Evolutionary conservation across 2,113 vertebrate species (phyloP).

Genomic region (Oplegnathus fasciatus): DNA sequence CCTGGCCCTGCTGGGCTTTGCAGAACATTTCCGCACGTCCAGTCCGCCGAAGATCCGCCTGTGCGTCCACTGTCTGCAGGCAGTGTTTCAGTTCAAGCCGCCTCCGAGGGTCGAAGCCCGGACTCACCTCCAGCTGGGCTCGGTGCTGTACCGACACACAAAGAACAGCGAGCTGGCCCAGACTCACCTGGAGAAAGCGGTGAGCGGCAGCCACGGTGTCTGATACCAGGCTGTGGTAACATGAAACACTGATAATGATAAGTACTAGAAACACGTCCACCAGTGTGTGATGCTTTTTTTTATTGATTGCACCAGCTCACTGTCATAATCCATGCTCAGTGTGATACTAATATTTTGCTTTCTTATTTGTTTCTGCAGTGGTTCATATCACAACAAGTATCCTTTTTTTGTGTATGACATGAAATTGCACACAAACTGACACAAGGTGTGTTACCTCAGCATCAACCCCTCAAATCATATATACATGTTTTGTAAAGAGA

Average conservation of each 20-base stretch:
- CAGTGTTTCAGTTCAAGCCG: constrained; percentile 94
- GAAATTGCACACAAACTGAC: not conserved
- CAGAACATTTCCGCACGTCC: constrained; percentile 93
- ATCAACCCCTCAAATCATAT: not conserved
- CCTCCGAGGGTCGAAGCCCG: constrained; percentile 92
- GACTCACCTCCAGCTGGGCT: constrained; percentile 93
- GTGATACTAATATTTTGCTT: not conserved
- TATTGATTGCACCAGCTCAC: not conserved
- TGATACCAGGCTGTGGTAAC: not conserved
- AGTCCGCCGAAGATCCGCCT: constrained; percentile 93
- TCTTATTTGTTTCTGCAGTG: constrained; percentile 83
- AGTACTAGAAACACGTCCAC: not conserved
- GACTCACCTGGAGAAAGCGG: constrained; percentile 93
- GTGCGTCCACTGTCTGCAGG: constrained; percentile 94
- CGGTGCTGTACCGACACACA: constrained; percentile 94
- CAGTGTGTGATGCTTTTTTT: not conserved
- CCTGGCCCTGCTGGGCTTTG: constrained; percentile 91
- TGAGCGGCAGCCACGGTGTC: constrained; percentile 72
- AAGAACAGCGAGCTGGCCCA: constrained; percentile 94
- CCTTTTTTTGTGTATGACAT: constrained; percentile 83
- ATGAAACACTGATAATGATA: not conserved
- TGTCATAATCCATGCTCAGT: not conserved
- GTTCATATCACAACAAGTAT: constrained; percentile 95
- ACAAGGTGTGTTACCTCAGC: constrained; percentile 12
- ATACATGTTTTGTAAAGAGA: not conserved